Evolutionary conservation across 2,888 invertebrate genomes (phyloP).

Genomic region (Steinernema scapterisci): DNA sequence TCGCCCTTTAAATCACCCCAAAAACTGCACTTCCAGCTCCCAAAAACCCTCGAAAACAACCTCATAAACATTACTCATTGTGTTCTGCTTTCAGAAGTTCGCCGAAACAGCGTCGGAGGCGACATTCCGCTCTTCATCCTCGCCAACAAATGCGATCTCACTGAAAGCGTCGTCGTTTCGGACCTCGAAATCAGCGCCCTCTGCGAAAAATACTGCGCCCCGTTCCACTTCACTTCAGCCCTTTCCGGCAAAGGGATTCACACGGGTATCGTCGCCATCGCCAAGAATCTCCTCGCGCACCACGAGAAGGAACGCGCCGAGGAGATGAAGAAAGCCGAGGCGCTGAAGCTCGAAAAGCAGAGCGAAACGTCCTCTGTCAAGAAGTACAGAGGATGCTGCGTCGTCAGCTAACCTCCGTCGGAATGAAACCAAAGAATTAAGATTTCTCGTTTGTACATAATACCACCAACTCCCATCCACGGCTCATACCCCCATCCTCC

Average conservation of each 20-base stretch:
- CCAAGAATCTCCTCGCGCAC: slow-evolving; percentile 34
- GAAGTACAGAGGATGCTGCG: not conserved
- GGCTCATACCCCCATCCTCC: not conserved
- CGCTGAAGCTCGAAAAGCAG: slow-evolving; percentile 8
- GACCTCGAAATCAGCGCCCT: slow-evolving; percentile 41
- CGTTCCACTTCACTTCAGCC: slow-evolving; percentile 50
- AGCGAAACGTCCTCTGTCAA: not conserved
- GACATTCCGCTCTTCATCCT: slow-evolving; percentile 38
- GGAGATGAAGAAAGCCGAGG: not conserved
- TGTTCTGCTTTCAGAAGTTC: slow-evolving; percentile 32
- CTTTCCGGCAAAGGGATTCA: slow-evolving; percentile 47
- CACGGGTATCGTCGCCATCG: slow-evolving; percentile 41
- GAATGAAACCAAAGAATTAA: not conserved
- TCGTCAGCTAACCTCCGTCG: not conserved
- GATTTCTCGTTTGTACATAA: slow-evolving; percentile 21
- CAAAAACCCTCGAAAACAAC: too few relatives aligned
- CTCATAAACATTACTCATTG: too few relatives aligned
- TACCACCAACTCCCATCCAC: too few relatives aligned
- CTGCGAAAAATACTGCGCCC: slow-evolving; percentile 43
- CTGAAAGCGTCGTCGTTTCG: slow-evolving; percentile 37
- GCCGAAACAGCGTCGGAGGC: not conserved
- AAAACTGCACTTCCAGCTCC: too few relatives aligned
- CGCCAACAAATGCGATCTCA: slow-evolving; percentile 49
- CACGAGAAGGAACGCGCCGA: not conserved
- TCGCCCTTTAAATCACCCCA: too few relatives aligned